Evolutionary conservation across 64 coral and sea anemone species (phyloP).

Genomic region (Dendronephthya gigantea): DNA sequence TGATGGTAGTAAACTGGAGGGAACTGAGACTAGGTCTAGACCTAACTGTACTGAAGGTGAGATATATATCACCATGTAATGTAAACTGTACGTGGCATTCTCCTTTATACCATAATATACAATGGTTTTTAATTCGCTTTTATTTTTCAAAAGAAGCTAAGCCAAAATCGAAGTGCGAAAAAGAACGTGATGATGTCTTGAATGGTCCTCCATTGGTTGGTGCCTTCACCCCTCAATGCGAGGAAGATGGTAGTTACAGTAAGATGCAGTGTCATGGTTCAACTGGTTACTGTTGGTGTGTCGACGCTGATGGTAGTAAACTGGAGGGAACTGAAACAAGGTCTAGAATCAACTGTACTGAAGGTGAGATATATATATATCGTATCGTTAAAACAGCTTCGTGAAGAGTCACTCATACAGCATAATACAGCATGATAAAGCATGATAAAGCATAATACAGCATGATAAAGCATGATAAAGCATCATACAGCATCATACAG

Average conservation of each 20-base stretch:
- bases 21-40: conserved; percentile 6
- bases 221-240: conserved; percentile 37
- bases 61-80: not conserved
- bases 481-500: not conserved
- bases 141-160: not conserved
- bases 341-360: not conserved
- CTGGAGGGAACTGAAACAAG: conserved; percentile 1
- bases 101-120: not conserved
- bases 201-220: not conserved
- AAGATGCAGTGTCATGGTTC: conserved; percentile 60
- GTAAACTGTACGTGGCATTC: not conserved
- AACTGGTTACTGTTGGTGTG: conserved; percentile 61
- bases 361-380: conserved; percentile 21
- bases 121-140: not conserved
- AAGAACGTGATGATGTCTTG: not conserved
- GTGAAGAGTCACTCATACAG: no score
- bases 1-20: conserved; percentile 23
- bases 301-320: conserved; percentile 44
- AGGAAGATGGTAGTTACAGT: conserved; percentile 53
- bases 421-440: not conserved
- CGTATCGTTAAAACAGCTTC: no score
- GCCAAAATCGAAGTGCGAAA: not conserved
- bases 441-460: no score
- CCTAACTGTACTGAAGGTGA: conserved; percentile 25
- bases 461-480: no score